Evolutionary conservation across 1,140 invertebrate genomes (phyloP).

Genomic region (Solenopsis fugax): DNA sequence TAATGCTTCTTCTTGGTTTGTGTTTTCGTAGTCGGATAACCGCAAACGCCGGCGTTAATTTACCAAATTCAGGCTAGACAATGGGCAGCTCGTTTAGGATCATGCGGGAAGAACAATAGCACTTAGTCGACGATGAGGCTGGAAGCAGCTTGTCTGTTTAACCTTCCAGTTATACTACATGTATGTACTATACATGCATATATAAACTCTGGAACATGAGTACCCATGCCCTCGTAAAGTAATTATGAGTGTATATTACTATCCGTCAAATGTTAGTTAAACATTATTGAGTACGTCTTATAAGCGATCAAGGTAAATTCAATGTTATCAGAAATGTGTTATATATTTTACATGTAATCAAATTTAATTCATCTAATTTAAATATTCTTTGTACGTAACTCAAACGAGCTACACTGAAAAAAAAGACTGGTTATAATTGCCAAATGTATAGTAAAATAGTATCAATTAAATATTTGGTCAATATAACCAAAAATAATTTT

Average conservation of each 20-base stretch:
- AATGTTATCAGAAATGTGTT: neutral
- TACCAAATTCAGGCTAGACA: slow-evolving; percentile 56
- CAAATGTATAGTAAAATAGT: too few relatives aligned
- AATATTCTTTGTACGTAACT: too few relatives aligned
- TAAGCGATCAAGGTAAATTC: neutral
- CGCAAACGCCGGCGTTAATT: slow-evolving; percentile 57
- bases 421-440: too few relatives aligned
- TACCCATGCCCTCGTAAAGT: neutral
- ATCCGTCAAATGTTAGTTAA: slow-evolving; percentile 6
- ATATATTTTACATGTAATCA: too few relatives aligned
- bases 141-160: slow-evolving; percentile 62
- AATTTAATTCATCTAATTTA: too few relatives aligned
- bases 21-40: slow-evolving; percentile 42
- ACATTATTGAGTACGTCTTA: neutral
- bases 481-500: too few relatives aligned
- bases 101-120: slow-evolving; percentile 63
- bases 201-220: neutral
- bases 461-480: too few relatives aligned
- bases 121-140: slow-evolving; percentile 56
- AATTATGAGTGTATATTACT: slow-evolving; percentile 20
- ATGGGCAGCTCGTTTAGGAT: slow-evolving; percentile 64
- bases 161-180: slow-evolving; percentile 31
- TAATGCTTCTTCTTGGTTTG: slow-evolving; percentile 36
- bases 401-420: too few relatives aligned
- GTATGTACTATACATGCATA: neutral